Base-by-base conservation (phyloP, 2,113 vertebrate genomes). In the Cettia cetti region DNA sequence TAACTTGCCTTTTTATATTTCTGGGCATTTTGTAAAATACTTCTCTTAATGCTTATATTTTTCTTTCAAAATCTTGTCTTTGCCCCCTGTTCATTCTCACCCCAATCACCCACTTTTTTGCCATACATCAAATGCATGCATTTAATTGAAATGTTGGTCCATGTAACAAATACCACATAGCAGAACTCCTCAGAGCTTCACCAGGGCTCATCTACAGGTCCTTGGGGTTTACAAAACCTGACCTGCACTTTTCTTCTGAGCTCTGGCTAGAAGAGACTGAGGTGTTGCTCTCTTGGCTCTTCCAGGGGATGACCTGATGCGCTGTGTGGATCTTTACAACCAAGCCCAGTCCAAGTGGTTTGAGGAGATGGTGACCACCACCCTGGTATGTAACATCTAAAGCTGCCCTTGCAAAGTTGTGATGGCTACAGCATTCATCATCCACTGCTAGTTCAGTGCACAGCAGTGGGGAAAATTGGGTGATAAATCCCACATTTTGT, bases 331-430 rank as follows among this genome's bases (percentile, higher is more conserved):
- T 95, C 99, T 99, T 60, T 99, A 99, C 94, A 99, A 99, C 89
- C 99, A 99, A 97, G 98, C 98, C 44, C 99, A 99, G 96, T 99
- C 99, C 87, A 99, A 99, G 81, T 99, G 99, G 99, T 99, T 99
- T 96, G 99, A 99, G 95, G 99, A 99, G 97, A 99, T 99, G 98
- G 99, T 99, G 86, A 99, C 99, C 24, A 99, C 99, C 33, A 99
- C 99, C 19, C 95, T 99, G 98, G 99, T 99, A 98, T 83, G 98
- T 23, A 28, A 39, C 24, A 44, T n/a, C 28, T 66, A 13, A 21
- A 24, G 1, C 30, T 37, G 30, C 40, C 49, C 11, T 3, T 49
- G n/a, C 26, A 44, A 39, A 60, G 30, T 5, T 75, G 56, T 49
- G 8, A n/a, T 3, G 35, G 27, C 1, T 69, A 0, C 50, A 69